phyloP scores from a whole-genome alignment of 2,113 vertebrate species.

The Chaetops frenatus region DNA sequence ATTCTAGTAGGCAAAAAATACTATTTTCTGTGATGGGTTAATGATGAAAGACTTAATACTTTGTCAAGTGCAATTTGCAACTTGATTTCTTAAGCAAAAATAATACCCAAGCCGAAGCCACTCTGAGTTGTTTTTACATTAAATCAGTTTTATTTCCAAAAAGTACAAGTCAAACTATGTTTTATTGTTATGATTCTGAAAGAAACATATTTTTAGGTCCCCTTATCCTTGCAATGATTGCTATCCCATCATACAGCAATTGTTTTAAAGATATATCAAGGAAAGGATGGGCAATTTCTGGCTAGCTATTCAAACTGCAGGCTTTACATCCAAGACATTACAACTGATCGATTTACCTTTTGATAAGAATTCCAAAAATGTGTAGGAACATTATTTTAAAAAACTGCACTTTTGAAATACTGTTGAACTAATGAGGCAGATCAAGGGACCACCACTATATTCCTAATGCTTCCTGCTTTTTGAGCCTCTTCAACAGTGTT shows the following conservation, averaged over 20 bases:
- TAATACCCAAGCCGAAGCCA: constrained; percentile 33
- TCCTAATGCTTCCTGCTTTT: background rate
- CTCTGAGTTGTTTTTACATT: constrained; percentile 5
- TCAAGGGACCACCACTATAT: background rate
- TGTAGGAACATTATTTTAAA: constrained; percentile 35
- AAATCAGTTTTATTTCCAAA: constrained; percentile 53
- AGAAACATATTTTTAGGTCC: constrained; percentile 32
- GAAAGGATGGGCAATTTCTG: constrained; percentile 45
- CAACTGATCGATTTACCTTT: constrained; percentile 7
- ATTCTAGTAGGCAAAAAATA: constrained; percentile 35
- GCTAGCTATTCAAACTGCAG: constrained; percentile 24
- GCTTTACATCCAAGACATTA: background rate
- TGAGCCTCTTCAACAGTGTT: background rate
- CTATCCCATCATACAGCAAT: constrained; percentile 37
- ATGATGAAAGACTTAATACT: constrained; percentile 26
- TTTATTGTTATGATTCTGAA: constrained; percentile 54
- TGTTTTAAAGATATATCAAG: constrained; percentile 49
- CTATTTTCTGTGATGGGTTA: constrained; percentile 36
- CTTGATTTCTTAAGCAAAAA: constrained; percentile 58
- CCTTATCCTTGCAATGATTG: constrained; percentile 26
- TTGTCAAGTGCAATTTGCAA: constrained; percentile 27
- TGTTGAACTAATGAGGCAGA: constrained; percentile 32
- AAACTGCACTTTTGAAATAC: constrained; percentile 17
- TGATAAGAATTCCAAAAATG: constrained; percentile 44
- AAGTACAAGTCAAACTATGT: constrained; percentile 11